Evolutionary conservation across 92 coral and sea anemone genomes (phyloP).

Genomic region (Porites evermanni): DNA sequence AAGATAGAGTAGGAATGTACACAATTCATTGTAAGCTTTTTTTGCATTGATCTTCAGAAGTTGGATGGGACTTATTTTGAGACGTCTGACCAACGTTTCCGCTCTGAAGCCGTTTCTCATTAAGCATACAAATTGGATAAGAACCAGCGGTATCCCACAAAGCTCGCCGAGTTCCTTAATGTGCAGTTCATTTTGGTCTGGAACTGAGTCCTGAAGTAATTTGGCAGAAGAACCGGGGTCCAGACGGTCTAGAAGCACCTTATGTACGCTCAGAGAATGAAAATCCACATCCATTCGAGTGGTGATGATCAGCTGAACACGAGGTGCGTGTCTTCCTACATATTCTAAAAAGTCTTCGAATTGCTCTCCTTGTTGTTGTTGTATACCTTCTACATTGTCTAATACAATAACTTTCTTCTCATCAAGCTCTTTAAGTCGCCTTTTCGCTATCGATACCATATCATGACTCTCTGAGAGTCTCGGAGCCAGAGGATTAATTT

Average conservation of each 20-base stretch:
- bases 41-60: neutral
- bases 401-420: slow-evolving; percentile 47
- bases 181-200: neutral
- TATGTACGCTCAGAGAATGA: neutral
- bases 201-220: neutral
- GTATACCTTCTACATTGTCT: slow-evolving; percentile 67
- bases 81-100: neutral
- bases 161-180: slow-evolving; percentile 4
- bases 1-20: neutral
- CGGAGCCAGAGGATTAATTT: neutral
- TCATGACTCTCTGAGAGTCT: slow-evolving; percentile 27
- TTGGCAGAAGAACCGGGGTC: neutral
- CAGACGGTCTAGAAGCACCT: slow-evolving; percentile 2
- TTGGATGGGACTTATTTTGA: slow-evolving; percentile 1
- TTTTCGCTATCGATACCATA: slow-evolving; percentile 36
- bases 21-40: neutral
- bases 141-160: slow-evolving; percentile 38
- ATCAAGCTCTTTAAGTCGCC: slow-evolving; percentile 9
- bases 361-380: slow-evolving; percentile 3
- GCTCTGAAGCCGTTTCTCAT: too few relatives aligned
- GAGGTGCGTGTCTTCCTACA: slow-evolving; percentile 8
- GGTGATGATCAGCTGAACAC: slow-evolving; percentile 21
- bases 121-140: neutral
- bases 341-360: slow-evolving; percentile 10
- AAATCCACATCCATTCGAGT: slow-evolving; percentile 7